Evolutionary conservation across 2,888 invertebrate genomes (phyloP).

Genomic region (Empis stercorea): DNA sequence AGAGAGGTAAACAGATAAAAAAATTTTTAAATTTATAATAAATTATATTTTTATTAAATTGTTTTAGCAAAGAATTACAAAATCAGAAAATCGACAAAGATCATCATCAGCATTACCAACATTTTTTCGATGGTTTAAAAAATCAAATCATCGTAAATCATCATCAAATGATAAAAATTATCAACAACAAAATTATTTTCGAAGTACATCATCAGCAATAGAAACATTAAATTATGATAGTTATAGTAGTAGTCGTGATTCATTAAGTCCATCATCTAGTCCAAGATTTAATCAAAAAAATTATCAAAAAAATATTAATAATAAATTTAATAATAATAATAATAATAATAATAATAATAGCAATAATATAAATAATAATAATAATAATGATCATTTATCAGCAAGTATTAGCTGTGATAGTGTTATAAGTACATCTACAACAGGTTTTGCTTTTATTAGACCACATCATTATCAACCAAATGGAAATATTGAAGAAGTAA

Average conservation of each 20-base stretch:
- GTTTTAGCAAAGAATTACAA: conserved; percentile 7
- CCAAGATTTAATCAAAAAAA: conserved; percentile 8
- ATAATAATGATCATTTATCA: conserved; percentile 13
- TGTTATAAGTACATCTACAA: conserved; percentile 57
- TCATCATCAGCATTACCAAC: conserved; percentile 29
- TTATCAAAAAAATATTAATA: not conserved
- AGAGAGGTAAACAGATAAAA: conserved; percentile 7
- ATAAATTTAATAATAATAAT: conserved; percentile 1
- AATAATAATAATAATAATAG: conserved; percentile 1
- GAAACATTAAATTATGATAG: conserved; percentile 5
- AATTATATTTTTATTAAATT: not conserved
- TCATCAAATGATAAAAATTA: not conserved
- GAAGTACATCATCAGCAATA: not conserved
- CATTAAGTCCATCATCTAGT: conserved; percentile 17
- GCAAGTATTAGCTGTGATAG: conserved; percentile 45
- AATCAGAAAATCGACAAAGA: conserved; percentile 19
- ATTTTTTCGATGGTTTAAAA: conserved; percentile 61
- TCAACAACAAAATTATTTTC: not conserved
- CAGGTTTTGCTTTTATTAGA: conserved; percentile 56
- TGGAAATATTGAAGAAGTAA: not conserved
- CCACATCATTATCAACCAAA: conserved; percentile 38
- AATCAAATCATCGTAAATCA: conserved; percentile 18
- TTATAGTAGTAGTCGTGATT: conserved; percentile 14
- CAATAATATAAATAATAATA: conserved; percentile 4
- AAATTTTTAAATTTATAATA: not conserved